Percentiles rank a stretch among this genome's conserved stretches.
Evolutionary conservation across 2,797 vertebrate species (phyloP).

Genomic region (Dicrostonyx torquatus): DNA sequence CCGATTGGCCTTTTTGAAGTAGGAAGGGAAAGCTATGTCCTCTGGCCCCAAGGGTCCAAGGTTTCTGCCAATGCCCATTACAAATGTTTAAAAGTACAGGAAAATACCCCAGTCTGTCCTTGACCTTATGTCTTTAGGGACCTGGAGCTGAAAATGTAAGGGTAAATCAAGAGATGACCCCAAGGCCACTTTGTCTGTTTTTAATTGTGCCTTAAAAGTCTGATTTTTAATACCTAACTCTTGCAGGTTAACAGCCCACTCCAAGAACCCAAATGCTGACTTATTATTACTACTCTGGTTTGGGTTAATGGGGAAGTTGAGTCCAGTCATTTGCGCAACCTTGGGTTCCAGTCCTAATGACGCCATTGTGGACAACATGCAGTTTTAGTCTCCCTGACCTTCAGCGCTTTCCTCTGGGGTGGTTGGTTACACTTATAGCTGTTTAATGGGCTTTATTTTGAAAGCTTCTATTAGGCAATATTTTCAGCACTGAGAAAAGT

Average conservation of each 20-base stretch:
- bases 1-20: not conserved
- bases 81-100: not conserved
- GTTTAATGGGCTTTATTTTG: conserved; percentile 59
- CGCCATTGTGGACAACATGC: not conserved
- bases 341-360: conserved; percentile 38
- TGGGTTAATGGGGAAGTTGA: not conserved
- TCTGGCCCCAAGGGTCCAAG: no score
- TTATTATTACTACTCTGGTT: not conserved
- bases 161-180: conserved; percentile 6
- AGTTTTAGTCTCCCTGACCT: conserved; percentile 30
- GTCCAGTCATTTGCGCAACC: not conserved
- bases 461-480: conserved; percentile 44
- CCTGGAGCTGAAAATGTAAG: not conserved
- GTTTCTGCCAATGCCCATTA: not conserved
- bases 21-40: not conserved
- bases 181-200: not conserved
- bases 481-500: conserved; percentile 47
- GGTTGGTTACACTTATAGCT: conserved; percentile 38
- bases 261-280: not conserved
- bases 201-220: not conserved
- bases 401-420: conserved; percentile 26
- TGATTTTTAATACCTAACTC: not conserved
- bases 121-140: conserved; percentile 1
- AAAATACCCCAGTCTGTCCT: not conserved
- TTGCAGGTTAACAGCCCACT: not conserved